Evolutionary conservation across 2,797 vertebrate genomes (phyloP).

Genomic region (Carcharodon carcharias): DNA sequence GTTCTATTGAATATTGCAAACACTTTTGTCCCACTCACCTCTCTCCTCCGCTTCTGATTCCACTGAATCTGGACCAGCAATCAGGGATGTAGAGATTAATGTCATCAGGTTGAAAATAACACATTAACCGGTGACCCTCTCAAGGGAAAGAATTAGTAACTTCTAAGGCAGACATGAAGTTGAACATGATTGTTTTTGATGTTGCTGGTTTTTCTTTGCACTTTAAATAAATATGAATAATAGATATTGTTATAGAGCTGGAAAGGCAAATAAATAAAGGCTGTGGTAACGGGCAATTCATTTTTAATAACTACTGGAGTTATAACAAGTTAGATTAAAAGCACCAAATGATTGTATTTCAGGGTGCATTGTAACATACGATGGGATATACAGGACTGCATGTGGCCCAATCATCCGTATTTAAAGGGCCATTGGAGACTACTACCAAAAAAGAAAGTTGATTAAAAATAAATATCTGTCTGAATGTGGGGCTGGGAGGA

Average conservation of each 20-base stretch:
- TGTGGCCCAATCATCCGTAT: too few species aligned
- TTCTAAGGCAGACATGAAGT: not conserved
- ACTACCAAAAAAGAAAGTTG: not conserved
- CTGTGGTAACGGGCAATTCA: not conserved
- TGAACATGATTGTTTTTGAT: not conserved
- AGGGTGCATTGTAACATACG: not conserved
- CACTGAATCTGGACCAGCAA: not conserved
- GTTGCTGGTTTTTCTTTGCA: not conserved
- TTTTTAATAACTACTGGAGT: not conserved
- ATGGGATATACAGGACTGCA: not conserved
- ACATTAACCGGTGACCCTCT: not conserved
- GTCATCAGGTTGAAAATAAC: not conserved
- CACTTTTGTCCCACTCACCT: not conserved
- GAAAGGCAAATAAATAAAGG: not conserved
- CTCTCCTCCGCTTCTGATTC: not conserved
- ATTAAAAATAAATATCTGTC: too few species aligned
- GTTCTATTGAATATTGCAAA: not conserved
- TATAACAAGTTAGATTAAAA: not conserved
- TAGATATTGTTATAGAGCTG: not conserved
- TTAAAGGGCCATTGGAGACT: too few species aligned
- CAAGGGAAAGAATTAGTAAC: not conserved
- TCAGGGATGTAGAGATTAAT: not conserved
- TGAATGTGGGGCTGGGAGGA: too few species aligned
- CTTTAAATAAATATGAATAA: constrained; percentile 14
- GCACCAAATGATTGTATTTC: not conserved